phyloP scores from a whole-genome alignment of 2,888 invertebrate genomes.

The Ectobius pallidus region DNA sequence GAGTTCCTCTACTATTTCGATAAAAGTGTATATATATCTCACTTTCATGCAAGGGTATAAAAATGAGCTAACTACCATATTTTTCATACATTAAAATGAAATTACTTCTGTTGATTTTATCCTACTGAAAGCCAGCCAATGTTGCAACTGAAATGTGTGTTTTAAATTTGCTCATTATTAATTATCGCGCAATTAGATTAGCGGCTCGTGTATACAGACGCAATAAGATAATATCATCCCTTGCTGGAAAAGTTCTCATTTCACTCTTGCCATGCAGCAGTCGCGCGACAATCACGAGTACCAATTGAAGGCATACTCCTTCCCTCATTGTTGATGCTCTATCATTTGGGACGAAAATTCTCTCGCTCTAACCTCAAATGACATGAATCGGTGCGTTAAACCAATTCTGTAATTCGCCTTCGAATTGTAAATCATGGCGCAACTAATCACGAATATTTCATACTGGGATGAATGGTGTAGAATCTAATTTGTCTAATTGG shows the following conservation, averaged over 20 bases:
- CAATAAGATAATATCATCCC: too few species aligned
- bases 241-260: too few species aligned
- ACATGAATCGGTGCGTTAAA: background rate
- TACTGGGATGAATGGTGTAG: background rate
- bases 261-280: too few species aligned
- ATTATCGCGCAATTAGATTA: too few species aligned
- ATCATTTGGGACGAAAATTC: background rate
- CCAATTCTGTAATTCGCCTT: background rate
- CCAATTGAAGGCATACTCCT: conserved; percentile 9
- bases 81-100: too few species aligned
- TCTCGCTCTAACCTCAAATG: background rate
- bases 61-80: background rate
- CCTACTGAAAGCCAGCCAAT: too few species aligned
- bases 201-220: too few species aligned
- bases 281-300: too few species aligned
- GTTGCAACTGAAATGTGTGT: too few species aligned
- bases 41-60: background rate
- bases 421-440: background rate
- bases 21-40: background rate
- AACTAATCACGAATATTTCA: background rate
- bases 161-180: too few species aligned
- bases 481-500: background rate
- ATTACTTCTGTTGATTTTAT: too few species aligned
- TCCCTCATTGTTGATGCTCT: conserved; percentile 12
- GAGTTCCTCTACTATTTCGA: conserved; percentile 6